These are phyloP conservation scores for Ptychochromis oligacanthus DNA, from an alignment of 2,113 vertebrate genomes.

Conservation along the genomic window DNA sequence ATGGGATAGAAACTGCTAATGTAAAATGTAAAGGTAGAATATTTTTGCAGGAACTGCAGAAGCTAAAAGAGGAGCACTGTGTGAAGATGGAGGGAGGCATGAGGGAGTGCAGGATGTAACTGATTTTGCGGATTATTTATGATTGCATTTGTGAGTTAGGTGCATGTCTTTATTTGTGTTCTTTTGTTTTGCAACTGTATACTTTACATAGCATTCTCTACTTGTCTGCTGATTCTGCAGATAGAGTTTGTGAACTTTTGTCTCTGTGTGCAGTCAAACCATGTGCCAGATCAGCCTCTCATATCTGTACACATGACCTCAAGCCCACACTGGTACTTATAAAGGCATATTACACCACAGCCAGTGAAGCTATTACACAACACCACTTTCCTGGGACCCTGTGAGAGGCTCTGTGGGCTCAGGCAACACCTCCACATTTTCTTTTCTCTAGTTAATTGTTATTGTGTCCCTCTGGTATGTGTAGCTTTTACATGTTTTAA, in stretches of 20 bases:
- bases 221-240: neutral
- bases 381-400: neutral
- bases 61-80: neutral
- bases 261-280: neutral
- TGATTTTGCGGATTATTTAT: too few species aligned
- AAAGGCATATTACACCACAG: slow-evolving; percentile 29
- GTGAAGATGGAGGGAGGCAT: neutral
- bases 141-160: neutral
- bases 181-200: neutral
- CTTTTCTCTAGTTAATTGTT: neutral
- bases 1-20: neutral
- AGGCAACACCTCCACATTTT: neutral
- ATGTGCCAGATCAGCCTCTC: slow-evolving; percentile 18
- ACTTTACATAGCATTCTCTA: neutral
- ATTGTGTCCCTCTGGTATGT: neutral
- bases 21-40: neutral
- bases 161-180: neutral
- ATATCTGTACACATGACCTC: slow-evolving; percentile 15
- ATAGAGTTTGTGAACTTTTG: neutral
- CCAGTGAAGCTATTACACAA: slow-evolving; percentile 41
- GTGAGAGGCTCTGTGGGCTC: neutral
- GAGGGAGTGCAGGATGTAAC: neutral
- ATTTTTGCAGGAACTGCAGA: neutral
- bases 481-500: too few species aligned
- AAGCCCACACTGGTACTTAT: slow-evolving; percentile 25